A percentile compares a stretch with the other conserved stretches of the same genome.
Conservation (phyloP, 2,797 vertebrate species). For the Galagoides demidoff region DNA sequence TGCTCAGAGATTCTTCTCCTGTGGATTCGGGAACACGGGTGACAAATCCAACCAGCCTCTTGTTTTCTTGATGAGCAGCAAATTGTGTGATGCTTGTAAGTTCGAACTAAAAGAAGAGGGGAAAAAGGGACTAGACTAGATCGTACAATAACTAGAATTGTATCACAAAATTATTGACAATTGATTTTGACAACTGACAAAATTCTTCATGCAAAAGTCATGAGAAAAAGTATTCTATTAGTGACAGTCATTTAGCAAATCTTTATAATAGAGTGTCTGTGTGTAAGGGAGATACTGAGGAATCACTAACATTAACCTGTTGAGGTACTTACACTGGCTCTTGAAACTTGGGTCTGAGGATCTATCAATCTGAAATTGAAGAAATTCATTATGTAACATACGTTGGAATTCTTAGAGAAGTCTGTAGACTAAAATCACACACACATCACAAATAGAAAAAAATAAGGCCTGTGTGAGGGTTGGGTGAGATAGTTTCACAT, state of each 20-base stretch:
- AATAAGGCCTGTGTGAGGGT: background rate
- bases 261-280: background rate
- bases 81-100: conserved; percentile 94
- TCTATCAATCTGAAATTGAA: conserved; percentile 93
- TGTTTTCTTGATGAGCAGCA: conserved; percentile 97
- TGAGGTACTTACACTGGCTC: conserved; percentile 93
- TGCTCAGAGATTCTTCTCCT: conserved; percentile 91
- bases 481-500: rapidly evolving
- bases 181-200: background rate
- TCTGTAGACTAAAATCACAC: background rate
- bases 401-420: background rate
- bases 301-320: background rate
- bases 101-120: conserved; percentile 91
- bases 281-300: background rate
- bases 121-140: background rate
- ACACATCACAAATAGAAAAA: background rate
- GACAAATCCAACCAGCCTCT: conserved; percentile 95
- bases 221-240: background rate
- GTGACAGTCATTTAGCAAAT: background rate
- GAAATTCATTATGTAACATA: conserved; percentile 43
- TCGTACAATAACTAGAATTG: background rate
- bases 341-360: conserved; percentile 98
- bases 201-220: background rate
- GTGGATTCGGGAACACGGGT: conserved; percentile 88
- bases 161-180: too few species aligned